Evolutionary conservation across 2,797 vertebrate species (phyloP), one percentile per base, ranked within the genome.

Genomic region (Kryptopterus vitreolus): DNA sequence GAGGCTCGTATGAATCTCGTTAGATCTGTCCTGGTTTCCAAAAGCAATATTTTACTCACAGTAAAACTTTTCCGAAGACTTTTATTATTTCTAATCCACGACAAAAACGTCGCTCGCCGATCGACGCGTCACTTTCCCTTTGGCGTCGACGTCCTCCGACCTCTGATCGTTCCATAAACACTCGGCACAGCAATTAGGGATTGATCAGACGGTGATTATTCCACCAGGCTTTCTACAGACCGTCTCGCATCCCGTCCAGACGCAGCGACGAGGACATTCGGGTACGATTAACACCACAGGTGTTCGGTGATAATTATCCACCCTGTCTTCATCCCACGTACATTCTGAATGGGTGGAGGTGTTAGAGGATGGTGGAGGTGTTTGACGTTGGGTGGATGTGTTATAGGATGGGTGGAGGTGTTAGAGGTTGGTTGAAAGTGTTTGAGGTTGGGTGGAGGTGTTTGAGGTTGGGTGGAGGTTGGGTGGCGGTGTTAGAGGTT

Each of bases 131-230:
- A 83, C 89, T 83, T 78, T 69, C 48, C 71, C 81, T 66, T 59
- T 80, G 71, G 82, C 82, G 68, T 66, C 43, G 24, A 24, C 12
- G 22, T 57, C 87, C 81, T 90, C 83, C 89, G 88, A 91, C 90
- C 87, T n/a, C 43, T 0, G 53, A 74, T 85, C 86, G 90, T 87
- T 89, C 85, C 81, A 74, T 85, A 84, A 83, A 81, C 85, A 84
- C 53, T 70, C 50, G 29, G 86, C 53, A 10, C 50, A 53, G 50
- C 78, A 87, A 89, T 91, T 87, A 89, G 78, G 58, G 88, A 90
- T 85, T 89, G 86, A 91, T 91, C 82, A 79, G 59, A 48, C 53
- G 57, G 24, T 63, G 80, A 83, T 81, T 78, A 78, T 73, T 62
- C 76, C 69, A 50, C 66, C 46, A 50, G 46, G 53, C 24, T 70